Conservation (phyloP, 2,888 invertebrate genomes). For the Congeria kusceri region DNA sequence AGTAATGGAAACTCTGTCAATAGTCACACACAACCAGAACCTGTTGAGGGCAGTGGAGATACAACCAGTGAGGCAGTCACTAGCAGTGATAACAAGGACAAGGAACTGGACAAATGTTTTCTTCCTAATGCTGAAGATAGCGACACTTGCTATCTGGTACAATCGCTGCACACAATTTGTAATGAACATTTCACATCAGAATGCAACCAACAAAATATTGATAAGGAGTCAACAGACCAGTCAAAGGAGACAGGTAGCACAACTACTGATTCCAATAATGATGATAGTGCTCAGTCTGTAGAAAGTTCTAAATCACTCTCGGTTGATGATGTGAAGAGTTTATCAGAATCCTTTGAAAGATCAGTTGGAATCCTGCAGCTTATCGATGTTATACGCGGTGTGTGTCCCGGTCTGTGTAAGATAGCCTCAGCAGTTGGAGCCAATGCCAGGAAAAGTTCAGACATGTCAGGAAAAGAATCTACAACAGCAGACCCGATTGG, state of each 20-base stretch:
- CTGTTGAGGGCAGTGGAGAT: background rate
- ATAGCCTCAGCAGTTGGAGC: constrained; percentile 1
- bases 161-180: constrained; percentile 26
- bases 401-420: constrained; percentile 45
- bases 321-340: constrained; percentile 34
- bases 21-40: too few species aligned
- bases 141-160: constrained; percentile 13
- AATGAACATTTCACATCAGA: constrained; percentile 10
- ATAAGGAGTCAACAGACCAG: constrained; percentile 4
- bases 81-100: background rate
- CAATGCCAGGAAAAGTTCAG: too few species aligned
- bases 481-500: background rate
- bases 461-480: too few species aligned
- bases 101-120: constrained; percentile 2
- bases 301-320: constrained; percentile 9
- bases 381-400: constrained; percentile 37
- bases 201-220: background rate
- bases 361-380: constrained; percentile 39
- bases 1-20: too few species aligned
- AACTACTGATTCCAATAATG: background rate
- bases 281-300: background rate
- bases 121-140: background rate
- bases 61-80: background rate
- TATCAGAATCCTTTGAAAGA: constrained; percentile 54
- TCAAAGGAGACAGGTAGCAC: background rate